A percentile compares a stretch with the other conserved stretches of the same genome.
Conservation (phyloP, 2,888 invertebrate genomes). For the Pachliopta kotzebuea region DNA sequence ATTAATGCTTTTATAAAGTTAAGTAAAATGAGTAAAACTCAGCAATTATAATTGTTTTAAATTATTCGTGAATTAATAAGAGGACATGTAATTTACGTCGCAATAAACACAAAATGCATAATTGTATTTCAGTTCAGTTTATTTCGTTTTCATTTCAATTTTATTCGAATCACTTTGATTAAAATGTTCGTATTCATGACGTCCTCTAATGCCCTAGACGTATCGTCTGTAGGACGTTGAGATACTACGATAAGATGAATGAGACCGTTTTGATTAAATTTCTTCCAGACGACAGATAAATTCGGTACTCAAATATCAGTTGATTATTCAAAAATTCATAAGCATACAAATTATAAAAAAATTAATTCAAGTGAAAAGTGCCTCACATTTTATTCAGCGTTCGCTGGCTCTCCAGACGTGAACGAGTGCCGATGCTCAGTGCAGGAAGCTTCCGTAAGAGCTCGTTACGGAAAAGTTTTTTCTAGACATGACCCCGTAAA, state of each 20-base stretch:
- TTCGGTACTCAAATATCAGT: constrained; percentile 20
- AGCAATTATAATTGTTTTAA: background rate
- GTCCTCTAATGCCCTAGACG: constrained; percentile 11
- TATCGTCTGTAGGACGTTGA: constrained; percentile 20
- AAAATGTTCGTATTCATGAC: constrained; percentile 10
- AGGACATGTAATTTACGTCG: background rate
- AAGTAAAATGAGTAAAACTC: background rate
- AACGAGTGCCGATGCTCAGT: constrained; percentile 69
- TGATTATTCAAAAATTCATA: constrained; percentile 28
- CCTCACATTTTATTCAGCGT: constrained; percentile 60
- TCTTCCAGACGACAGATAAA: constrained; percentile 31
- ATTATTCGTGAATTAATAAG: background rate
- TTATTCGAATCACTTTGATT: constrained; percentile 4
- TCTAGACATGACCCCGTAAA: constrained; percentile 32
- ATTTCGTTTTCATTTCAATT: too few relatives aligned
- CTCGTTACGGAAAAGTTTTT: constrained; percentile 33
- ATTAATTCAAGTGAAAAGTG: constrained; percentile 49
- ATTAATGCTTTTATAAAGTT: background rate
- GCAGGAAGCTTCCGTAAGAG: constrained; percentile 63
- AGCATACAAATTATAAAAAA: constrained; percentile 41
- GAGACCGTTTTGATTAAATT: constrained; percentile 5
- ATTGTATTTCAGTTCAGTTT: background rate
- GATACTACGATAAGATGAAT: background rate
- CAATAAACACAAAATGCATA: background rate
- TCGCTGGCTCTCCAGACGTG: constrained; percentile 56